phyloP scores from a whole-genome alignment of 2,888 invertebrate genomes.

The Rhorus exstirpatorius region DNA sequence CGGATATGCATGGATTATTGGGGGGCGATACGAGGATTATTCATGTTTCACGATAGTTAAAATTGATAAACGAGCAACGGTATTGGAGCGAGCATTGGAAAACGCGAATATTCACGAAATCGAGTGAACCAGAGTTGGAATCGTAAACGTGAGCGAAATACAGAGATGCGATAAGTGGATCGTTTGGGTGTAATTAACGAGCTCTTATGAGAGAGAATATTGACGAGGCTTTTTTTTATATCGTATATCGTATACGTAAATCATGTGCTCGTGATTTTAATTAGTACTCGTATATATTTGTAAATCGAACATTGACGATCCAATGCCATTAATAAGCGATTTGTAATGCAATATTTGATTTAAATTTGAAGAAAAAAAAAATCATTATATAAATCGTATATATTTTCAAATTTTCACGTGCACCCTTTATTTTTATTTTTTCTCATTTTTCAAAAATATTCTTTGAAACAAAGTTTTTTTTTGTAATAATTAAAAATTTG shows the following conservation, averaged over 20 bases:
- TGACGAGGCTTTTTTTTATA: constrained; percentile 31
- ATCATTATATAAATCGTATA: too few relatives aligned
- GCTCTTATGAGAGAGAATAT: constrained; percentile 34
- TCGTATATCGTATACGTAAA: not conserved
- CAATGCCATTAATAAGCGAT: not conserved
- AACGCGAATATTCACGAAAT: constrained; percentile 33
- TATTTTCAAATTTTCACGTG: too few relatives aligned
- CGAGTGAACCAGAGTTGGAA: constrained; percentile 10
- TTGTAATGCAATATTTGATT: not conserved
- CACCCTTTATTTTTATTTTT: too few relatives aligned
- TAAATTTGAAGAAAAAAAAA: too few relatives aligned
- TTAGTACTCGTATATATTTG: not conserved
- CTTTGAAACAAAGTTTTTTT: too few relatives aligned
- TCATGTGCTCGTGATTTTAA: not conserved
- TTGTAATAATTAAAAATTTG: too few relatives aligned
- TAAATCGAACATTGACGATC: not conserved
- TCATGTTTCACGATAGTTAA: constrained; percentile 48
- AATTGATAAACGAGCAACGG: constrained; percentile 32
- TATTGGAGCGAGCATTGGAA: constrained; percentile 31
- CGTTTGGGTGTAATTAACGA: constrained; percentile 33
- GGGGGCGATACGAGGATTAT: constrained; percentile 26
- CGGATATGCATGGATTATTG: too few relatives aligned
- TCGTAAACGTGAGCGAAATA: constrained; percentile 13
- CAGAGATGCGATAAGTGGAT: not conserved
- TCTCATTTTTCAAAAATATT: too few relatives aligned